Percentiles rank a stretch among this genome's conserved stretches.
These are phyloP conservation scores for Phalacrocorax pelagicus DNA, from an alignment of 2,113 vertebrate genomes.

Conservation along the genomic window DNA sequence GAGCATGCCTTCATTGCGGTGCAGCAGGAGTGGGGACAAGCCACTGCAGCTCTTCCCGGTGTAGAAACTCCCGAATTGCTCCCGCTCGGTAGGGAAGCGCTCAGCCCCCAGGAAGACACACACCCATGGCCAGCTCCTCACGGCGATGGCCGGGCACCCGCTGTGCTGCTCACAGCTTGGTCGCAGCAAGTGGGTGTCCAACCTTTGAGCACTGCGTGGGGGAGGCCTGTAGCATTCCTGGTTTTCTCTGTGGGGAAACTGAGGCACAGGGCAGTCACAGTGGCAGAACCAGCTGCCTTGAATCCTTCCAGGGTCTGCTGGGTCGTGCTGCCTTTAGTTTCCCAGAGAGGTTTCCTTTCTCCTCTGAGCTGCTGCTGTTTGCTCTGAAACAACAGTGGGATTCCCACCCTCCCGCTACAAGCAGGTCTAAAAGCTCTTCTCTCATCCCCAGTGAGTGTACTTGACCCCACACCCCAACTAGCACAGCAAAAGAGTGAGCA, in stretches of 20 bases:
- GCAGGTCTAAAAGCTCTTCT: background rate
- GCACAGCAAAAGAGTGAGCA: background rate
- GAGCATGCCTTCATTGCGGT: background rate
- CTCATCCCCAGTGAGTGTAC: background rate
- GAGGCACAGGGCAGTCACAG: background rate
- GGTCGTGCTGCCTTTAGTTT: background rate
- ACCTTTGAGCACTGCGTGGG: background rate
- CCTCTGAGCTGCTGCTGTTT: background rate
- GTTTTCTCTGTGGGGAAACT: background rate
- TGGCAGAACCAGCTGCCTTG: background rate
- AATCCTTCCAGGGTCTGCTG: background rate
- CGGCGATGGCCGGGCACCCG: rapidly evolving
- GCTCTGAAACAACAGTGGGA: background rate
- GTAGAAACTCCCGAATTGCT: too few relatives aligned
- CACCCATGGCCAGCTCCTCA: background rate
- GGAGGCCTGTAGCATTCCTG: background rate
- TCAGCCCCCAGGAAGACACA: background rate
- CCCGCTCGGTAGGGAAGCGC: rapidly evolving
- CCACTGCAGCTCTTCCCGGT: background rate
- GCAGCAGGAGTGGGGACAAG: background rate
- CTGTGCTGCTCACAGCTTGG: background rate
- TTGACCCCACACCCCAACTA: background rate
- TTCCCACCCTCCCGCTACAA: background rate
- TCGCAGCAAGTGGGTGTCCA: background rate
- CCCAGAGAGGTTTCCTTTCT: background rate